These are phyloP conservation scores for Wasmannia auropunctata DNA, from an alignment of 1,140 invertebrate genomes.

Conservation along the genomic window DNA sequence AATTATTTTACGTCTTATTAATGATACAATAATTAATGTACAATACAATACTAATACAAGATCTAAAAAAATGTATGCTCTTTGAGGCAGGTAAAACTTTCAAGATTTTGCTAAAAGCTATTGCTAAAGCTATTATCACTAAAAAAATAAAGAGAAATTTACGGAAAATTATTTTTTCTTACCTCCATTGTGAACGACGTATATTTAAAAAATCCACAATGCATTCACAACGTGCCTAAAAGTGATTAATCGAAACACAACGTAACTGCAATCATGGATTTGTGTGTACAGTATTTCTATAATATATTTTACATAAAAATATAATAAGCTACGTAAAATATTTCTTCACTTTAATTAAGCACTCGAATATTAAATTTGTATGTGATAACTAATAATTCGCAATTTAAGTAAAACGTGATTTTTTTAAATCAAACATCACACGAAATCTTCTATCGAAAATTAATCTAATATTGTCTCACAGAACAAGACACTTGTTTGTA, in stretches of 20 bases:
- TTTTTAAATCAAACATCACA: neutral
- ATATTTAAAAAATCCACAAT: neutral
- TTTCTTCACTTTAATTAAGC: neutral
- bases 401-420: neutral
- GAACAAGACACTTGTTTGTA: neutral
- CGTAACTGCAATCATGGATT: neutral
- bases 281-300: neutral
- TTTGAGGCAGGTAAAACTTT: neutral
- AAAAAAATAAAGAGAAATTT: neutral
- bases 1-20: neutral
- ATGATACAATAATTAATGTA: neutral
- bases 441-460: neutral
- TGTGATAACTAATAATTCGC: neutral
- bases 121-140: too few species aligned
- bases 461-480: neutral
- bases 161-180: conserved; percentile 16
- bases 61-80: neutral
- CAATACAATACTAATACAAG: neutral
- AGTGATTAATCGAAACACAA: neutral
- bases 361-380: neutral
- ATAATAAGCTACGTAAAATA: neutral
- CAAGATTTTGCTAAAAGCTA: neutral
- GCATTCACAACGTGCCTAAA: neutral
- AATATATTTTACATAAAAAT: conserved; percentile 2
- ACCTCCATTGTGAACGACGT: conserved; percentile 63